phyloP scores from a whole-genome alignment of 1,140 invertebrate species.

The Drosophila grimshawi region DNA sequence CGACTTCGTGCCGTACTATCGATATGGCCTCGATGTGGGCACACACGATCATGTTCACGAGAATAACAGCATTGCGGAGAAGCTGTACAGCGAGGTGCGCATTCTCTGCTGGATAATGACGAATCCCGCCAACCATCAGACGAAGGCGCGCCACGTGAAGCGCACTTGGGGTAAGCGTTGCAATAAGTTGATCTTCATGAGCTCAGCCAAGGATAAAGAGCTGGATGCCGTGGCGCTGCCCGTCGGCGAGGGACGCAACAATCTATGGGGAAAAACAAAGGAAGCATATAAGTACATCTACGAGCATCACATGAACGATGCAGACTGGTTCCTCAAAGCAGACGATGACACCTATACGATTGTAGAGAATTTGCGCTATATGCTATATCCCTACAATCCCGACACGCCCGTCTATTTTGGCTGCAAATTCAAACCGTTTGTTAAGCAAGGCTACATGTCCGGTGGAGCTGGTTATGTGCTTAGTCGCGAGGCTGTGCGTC shows the following conservation, averaged over 20 bases:
- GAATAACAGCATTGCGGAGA: constrained; percentile 52
- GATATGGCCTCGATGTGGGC: constrained; percentile 64
- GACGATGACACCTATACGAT: constrained; percentile 98
- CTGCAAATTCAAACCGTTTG: constrained; percentile 94
- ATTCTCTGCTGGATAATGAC: constrained; percentile 99
- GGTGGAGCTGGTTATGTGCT: constrained; percentile 97
- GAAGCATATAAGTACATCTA: constrained; percentile 96
- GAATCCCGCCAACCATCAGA: constrained; percentile 93
- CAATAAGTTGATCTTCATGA: constrained; percentile 95
- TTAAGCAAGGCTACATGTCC: constrained; percentile 96
- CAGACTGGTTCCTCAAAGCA: constrained; percentile 98
- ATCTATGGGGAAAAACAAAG: constrained; percentile 97
- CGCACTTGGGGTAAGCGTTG: constrained; percentile 98
- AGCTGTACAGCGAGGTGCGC: constrained; percentile 89
- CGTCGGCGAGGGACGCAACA: constrained; percentile 94
- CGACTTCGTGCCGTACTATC: no score
- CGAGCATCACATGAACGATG: constrained; percentile 91
- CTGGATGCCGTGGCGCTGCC: constrained; percentile 89
- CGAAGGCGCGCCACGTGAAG: constrained; percentile 95
- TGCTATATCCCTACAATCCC: constrained; percentile 90
- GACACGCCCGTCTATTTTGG: constrained; percentile 93
- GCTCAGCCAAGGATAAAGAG: constrained; percentile 88
- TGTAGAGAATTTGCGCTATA: constrained; percentile 95
- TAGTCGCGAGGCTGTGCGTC: constrained; percentile 90
- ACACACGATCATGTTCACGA: constrained; percentile 77